A percentile compares a stretch with the other conserved stretches of the same genome.
These are phyloP conservation scores for Drymodes brunneopygia DNA, from an alignment of 2,113 vertebrate genomes.

Conservation along the genomic window DNA sequence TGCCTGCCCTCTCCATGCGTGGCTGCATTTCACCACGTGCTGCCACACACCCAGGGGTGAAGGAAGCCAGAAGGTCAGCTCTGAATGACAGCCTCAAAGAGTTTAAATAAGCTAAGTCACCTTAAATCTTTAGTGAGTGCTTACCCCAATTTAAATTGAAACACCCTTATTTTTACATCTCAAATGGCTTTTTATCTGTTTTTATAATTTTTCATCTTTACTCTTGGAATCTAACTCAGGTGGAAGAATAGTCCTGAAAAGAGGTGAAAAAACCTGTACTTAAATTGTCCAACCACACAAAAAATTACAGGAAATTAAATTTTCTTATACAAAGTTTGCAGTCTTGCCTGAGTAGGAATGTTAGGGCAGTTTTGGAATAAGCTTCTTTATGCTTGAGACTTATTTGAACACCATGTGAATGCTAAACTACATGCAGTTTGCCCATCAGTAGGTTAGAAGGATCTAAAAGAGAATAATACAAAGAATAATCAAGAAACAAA, in stretches of 20 bases:
- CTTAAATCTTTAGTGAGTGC: neutral
- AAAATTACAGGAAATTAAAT: neutral
- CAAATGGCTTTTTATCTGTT: neutral
- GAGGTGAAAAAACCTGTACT: neutral
- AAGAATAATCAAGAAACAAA: constrained; percentile 41
- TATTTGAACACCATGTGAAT: neutral
- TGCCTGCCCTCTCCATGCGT: fast-evolving
- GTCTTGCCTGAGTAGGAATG: neutral
- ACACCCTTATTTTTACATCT: neutral
- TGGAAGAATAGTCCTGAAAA: neutral
- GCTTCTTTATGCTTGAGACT: neutral
- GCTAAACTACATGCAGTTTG: neutral
- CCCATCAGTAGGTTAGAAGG: neutral
- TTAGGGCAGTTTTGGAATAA: neutral
- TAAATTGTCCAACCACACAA: neutral
- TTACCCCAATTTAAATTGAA: neutral
- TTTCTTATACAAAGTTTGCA: neutral
- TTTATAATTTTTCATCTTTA: neutral
- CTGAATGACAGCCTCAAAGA: neutral
- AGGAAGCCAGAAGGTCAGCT: neutral
- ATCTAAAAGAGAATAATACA: neutral
- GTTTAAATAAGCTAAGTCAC: neutral
- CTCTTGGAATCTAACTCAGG: neutral
- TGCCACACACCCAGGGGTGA: neutral
- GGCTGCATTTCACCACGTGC: fast-evolving